phyloP scores from a whole-genome alignment of 2,888 invertebrate genomes.

The Desoria tigrina region DNA sequence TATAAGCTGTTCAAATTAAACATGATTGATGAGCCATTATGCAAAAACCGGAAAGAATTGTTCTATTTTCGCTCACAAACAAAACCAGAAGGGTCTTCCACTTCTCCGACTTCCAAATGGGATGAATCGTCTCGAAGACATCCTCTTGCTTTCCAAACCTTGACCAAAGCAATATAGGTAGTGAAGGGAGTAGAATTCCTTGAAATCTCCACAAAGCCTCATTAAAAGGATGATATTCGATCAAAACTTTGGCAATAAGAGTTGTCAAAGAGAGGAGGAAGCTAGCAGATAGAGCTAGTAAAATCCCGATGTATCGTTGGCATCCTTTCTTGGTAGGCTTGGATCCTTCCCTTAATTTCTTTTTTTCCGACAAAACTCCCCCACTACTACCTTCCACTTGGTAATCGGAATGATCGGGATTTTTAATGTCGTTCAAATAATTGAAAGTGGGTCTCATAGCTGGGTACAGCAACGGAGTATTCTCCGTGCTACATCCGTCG shows the following conservation, averaged over 20 bases:
- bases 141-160: slow-evolving; percentile 29
- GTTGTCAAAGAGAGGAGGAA: slow-evolving; percentile 38
- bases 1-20: too few relatives aligned
- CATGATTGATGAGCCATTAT: too few relatives aligned
- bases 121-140: slow-evolving; percentile 34
- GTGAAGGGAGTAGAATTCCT: slow-evolving; percentile 41
- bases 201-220: slow-evolving; percentile 46
- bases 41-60: neutral
- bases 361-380: neutral
- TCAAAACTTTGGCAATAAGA: slow-evolving; percentile 38
- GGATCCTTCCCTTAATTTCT: neutral
- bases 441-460: slow-evolving; percentile 14
- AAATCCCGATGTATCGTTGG: slow-evolving; percentile 31
- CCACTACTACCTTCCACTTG: neutral
- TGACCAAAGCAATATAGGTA: slow-evolving; percentile 36
- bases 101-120: slow-evolving; percentile 23
- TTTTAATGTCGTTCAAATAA: slow-evolving; percentile 19
- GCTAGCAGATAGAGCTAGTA: slow-evolving; percentile 38
- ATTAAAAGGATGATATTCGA: slow-evolving; percentile 46
- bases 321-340: slow-evolving; percentile 6
- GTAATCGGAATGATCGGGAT: slow-evolving; percentile 3
- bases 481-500: slow-evolving; percentile 2
- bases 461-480: slow-evolving; percentile 24
- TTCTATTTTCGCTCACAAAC: slow-evolving; percentile 32
- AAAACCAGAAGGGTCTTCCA: slow-evolving; percentile 37